Evolutionary conservation across 2,888 invertebrate genomes (phyloP), one percentile per base, ranked within the genome.

Genomic region (Oxyscelio sp.): DNA sequence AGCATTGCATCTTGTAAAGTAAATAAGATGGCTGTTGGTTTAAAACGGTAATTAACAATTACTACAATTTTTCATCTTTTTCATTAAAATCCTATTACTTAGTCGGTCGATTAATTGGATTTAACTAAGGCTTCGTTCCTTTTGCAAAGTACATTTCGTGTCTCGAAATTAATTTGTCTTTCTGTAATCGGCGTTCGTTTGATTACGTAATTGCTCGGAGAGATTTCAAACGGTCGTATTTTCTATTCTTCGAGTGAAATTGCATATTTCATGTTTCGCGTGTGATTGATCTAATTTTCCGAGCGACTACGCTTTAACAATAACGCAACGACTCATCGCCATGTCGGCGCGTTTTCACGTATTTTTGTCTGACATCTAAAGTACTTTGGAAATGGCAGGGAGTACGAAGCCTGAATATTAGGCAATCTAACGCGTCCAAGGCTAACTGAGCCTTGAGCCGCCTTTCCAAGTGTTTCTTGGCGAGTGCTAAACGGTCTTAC

Each of bases 391-490:
- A 83, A 79, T 71, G 83, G 75, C 83, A 73, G 77, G 38, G 86
- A 90, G 86, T 89, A 90, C 89, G 86, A 87, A 90, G 90, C 87
- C 87, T 88, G 91, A 93, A 93, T 93, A 94, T 94, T 94, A 91
- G 93, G 93, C 93, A 93, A 94, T 93, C 93, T 92, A 93, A 93
- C 89, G 91, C 93, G 93, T 92, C 92, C 94, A 94, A 94, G 93
- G 94, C 93, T 93, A 93, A 86, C 83, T 87, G 87, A 92, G 93
- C 93, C 93, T 94, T 93, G 93, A 93, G 92, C 90, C 89, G 91
- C 93, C 93, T 93, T 93, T 93, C 93, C 93, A 93, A 93, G 91
- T 91, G 92, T 92, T 92, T 91, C 90, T 88, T 89, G 85, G 71
- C 82, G 75, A 85, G 74, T 75, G 73, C 79, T 79, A 65, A 83